A percentile compares a stretch with the other conserved stretches of the same genome.
Evolutionary conservation across 1,140 invertebrate genomes (phyloP).

Genomic region (Sycobia sp.): DNA sequence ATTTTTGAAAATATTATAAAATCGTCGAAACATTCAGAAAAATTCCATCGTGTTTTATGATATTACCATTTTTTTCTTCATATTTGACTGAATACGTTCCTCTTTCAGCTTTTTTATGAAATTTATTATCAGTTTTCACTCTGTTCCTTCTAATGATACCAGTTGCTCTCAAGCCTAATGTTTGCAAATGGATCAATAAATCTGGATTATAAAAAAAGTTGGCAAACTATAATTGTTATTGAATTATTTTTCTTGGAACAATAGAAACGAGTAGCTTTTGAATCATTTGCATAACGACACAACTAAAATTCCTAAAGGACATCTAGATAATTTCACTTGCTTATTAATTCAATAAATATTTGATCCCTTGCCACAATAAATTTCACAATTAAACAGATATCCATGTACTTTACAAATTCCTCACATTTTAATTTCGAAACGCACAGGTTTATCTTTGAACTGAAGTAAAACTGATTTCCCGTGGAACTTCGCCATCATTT

Average conservation of each 20-base stretch:
- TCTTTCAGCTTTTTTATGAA: slow-evolving; percentile 33
- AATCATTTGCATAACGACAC: slow-evolving; percentile 30
- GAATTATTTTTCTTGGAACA: slow-evolving; percentile 22
- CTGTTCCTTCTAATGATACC: slow-evolving; percentile 28
- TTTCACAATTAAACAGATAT: neutral
- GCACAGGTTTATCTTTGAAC: neutral
- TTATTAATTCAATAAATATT: slow-evolving; percentile 19
- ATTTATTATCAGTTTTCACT: slow-evolving; percentile 26
- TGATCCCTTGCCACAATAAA: slow-evolving; percentile 10
- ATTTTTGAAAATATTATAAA: too few relatives aligned
- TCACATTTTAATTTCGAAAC: neutral
- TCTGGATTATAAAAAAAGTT: slow-evolving; percentile 34
- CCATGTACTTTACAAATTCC: neutral
- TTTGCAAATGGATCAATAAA: slow-evolving; percentile 34
- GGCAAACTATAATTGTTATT: slow-evolving; percentile 34
- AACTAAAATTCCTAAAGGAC: slow-evolving; percentile 33
- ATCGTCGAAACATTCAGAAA: too few relatives aligned
- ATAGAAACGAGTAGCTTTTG: slow-evolving; percentile 27
- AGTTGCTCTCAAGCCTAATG: slow-evolving; percentile 34
- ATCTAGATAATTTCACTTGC: slow-evolving; percentile 22
- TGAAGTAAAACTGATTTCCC: neutral
- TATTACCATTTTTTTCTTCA: too few relatives aligned
- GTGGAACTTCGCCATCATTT: slow-evolving; percentile 2
- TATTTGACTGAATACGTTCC: slow-evolving; percentile 12
- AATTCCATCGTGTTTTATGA: too few relatives aligned